Evolutionary conservation across 2,797 vertebrate species (phyloP).

Genomic region (Parotocinclus haroldoi): DNA sequence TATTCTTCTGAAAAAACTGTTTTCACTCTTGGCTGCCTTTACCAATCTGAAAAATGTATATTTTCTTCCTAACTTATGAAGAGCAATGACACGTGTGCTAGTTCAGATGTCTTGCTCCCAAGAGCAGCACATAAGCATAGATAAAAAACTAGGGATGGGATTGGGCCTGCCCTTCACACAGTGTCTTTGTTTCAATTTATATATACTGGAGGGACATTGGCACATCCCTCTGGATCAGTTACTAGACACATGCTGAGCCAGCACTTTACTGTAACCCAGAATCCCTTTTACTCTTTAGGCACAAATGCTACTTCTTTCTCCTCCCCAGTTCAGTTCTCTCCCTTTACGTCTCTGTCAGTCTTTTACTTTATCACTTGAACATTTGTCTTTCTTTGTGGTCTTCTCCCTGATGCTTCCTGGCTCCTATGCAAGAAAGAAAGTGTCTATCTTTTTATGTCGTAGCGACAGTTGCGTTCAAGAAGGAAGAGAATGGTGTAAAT

Average conservation of each 20-base stretch:
- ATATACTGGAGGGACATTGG: constrained; percentile 64
- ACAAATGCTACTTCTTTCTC: constrained; percentile 40
- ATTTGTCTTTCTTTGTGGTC: constrained; percentile 3
- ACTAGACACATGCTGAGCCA: constrained; percentile 69
- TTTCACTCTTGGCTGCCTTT: constrained; percentile 5
- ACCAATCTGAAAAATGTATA: constrained; percentile 9
- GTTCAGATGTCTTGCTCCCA: constrained; percentile 38
- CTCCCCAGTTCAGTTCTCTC: constrained; percentile 40
- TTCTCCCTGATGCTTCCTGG: constrained; percentile 28
- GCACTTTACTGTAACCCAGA: constrained; percentile 56
- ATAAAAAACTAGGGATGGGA: constrained; percentile 56
- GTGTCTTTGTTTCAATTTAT: constrained; percentile 66
- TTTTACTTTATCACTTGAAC: constrained; percentile 9
- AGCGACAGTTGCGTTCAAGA: constrained; percentile 64
- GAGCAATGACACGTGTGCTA: constrained; percentile 48
- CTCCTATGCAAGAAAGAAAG: constrained; percentile 17
- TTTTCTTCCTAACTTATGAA: constrained; percentile 41
- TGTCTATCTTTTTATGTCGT: constrained; percentile 47
- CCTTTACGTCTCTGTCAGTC: constrained; percentile 20
- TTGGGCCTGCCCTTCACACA: constrained; percentile 52
- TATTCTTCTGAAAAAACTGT: not conserved
- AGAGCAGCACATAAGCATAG: constrained; percentile 65
- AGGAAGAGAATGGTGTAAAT: constrained; percentile 58
- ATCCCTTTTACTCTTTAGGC: constrained; percentile 61
- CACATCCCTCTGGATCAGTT: constrained; percentile 64